Base-by-base conservation (phyloP, 1,140 invertebrate species). In the Ooceraea biroi region DNA sequence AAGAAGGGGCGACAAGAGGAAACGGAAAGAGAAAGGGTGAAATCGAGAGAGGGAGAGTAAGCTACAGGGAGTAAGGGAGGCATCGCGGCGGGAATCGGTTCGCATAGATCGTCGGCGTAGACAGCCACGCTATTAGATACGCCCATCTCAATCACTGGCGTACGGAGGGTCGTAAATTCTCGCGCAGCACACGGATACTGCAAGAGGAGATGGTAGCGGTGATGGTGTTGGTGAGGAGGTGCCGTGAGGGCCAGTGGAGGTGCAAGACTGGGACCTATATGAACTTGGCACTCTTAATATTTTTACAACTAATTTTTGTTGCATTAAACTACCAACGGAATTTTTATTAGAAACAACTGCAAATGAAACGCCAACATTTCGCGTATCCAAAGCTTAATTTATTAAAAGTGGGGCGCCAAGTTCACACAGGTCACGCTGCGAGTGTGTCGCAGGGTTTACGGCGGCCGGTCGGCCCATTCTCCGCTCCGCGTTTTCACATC, bases 91-190 rank as follows among this genome's bases (percentile, higher is more conserved):
- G 48, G 85, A 63, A 78, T 57, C 85, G 71, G 57, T 55, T 83
- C 72, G 88, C 89, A 92, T 91, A 92, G 89, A 92, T 91, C 87
- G 80, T 87, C 86, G 71, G 86, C 83, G 89, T 85, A 84, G 91
- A 92, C 91, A 92, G 89, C 86, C 77, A 63, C 72, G 85, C 92
- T 91, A 92, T 93, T 92, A 91, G 89, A 91, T 91, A 90, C 91
- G 90, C 90, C 91, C 91, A 91, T 91, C 92, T 92, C 92, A 91
- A 92, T 93, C 92, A 92, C 90, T 88, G 88, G 84, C 84, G 89
- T 86, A 86, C 86, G 82, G 87, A 87, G 82, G 87, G 86, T 91
- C 92, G 89, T 93, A 92, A 93, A 92, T 93, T 91, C 87, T 90
- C 86, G 73, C 73, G 22, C n/a, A n/a, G n/a, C n/a, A n/a, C n/a